Base-by-base conservation (phyloP, 2,888 invertebrate genomes). In the Alloplasta piceator region DNA sequence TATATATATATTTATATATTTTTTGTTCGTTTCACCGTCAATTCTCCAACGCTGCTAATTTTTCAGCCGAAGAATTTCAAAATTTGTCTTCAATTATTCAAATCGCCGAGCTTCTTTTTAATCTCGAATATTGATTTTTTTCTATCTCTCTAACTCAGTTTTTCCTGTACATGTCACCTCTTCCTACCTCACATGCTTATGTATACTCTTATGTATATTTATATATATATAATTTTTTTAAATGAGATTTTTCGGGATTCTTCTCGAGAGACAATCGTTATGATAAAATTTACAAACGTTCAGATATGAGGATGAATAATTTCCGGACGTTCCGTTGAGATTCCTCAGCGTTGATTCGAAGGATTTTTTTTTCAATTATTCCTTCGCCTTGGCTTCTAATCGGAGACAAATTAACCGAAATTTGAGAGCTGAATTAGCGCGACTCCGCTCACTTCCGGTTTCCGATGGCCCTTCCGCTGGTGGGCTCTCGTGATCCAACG, bases 401-500 rank as follows among this genome's bases (percentile, higher is more conserved):
- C 10, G 36, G 0, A 12, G 43, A 26, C 41, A 61, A 48, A 43
- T 73, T 63, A 38, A 50, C 12, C 14, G 6, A 70, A 55, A 10
- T 50, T 73, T 60, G 81, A 73, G 56, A 43, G 7, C 16, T 5
- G 14, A 41, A 71, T 75, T 71, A 16, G 56, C 56, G 61, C 41
- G 72, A 55, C 61, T 76, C 70, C 52, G 66, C 38, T n/a, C 58
- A 46, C 48, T 66, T 48, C 66, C 74, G 74, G 48, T 38, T 14
- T 85, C 83, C 77, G 70, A 77, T 77, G 68, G 70, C 60, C 36
- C 74, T 70, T 50, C 52, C 5, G 14, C 52, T 36, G 82, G 78
- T 80, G 84, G 26, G 3, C 26, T 26, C 84, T 82, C 80, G 85
- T 80, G 83, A 55, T 26, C 79, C 76, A 66, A 67, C 81, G 85